These are phyloP conservation scores for Drosophila eugracilis DNA, from an alignment of 1,140 invertebrate species.

Conservation along the genomic window DNA sequence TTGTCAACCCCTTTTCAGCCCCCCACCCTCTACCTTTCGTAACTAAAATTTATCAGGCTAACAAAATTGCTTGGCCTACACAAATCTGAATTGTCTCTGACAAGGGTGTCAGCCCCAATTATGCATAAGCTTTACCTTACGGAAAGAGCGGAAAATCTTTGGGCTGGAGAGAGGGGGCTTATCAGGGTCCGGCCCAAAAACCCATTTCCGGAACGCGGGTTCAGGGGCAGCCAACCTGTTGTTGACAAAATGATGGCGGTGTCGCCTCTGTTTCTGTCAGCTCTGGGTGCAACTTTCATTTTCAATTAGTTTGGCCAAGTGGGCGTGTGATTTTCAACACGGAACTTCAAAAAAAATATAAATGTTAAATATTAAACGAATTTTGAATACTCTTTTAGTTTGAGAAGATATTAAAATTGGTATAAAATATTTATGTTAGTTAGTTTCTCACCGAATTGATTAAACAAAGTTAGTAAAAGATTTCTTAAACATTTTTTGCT, in stretches of 20 bases:
- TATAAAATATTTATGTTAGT: neutral
- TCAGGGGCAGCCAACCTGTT: conserved; percentile 60
- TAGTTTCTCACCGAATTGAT: too few relatives aligned
- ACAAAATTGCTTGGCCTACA: conserved; percentile 63
- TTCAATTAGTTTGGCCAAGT: conserved; percentile 78
- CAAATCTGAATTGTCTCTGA: conserved; percentile 66
- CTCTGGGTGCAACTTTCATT: conserved; percentile 62
- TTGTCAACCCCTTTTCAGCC: conserved; percentile 72
- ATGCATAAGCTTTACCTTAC: conserved; percentile 50
- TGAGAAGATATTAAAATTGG: neutral
- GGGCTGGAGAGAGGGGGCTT: too few relatives aligned
- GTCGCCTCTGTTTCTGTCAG: conserved; percentile 22
- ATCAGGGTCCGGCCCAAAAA: conserved; percentile 7
- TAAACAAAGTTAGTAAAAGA: too few relatives aligned
- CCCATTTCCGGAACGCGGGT: conserved; percentile 38
- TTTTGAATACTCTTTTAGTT: neutral
- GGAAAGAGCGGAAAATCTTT: neutral
- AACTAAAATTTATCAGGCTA: conserved; percentile 68
- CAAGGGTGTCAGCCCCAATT: conserved; percentile 78
- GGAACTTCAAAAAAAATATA: conserved; percentile 56
- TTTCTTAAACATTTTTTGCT: neutral
- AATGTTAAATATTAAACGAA: neutral
- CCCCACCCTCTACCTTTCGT: too few relatives aligned
- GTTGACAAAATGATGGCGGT: conserved; percentile 26
- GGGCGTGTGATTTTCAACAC: conserved; percentile 79